A percentile compares a stretch with the other conserved stretches of the same genome.
Evolutionary conservation across 92 coral and sea anemone species (phyloP).

Genomic region (Zoanthus sociatus): DNA sequence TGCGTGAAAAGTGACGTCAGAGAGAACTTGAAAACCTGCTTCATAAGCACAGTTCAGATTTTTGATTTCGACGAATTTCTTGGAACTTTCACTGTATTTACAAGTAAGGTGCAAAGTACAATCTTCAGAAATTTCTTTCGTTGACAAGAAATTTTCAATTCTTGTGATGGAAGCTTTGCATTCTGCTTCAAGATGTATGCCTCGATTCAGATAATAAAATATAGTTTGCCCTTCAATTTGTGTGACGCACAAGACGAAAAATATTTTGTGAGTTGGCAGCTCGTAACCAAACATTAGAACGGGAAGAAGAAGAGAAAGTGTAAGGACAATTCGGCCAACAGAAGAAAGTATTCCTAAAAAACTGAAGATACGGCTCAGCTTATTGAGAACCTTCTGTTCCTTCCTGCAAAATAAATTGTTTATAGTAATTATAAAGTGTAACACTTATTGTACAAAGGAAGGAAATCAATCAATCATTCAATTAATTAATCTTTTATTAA

Average conservation of each 20-base stretch:
- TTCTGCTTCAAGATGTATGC: conserved; percentile 5
- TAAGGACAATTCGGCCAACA: not conserved
- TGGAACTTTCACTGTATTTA: too few species aligned
- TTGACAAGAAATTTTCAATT: not conserved
- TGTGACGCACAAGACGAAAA: not conserved
- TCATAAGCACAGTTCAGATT: not conserved
- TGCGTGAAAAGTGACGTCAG: not conserved
- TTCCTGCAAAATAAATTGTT: too few species aligned
- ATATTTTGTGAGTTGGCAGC: not conserved
- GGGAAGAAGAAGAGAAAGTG: not conserved
- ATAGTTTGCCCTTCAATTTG: not conserved
- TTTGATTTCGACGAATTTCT: not conserved
- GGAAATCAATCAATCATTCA: too few species aligned
- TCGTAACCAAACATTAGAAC: not conserved
- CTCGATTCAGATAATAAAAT: not conserved
- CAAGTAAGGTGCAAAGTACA: not conserved
- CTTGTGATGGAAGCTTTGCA: conserved; percentile 4
- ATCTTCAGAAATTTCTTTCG: not conserved
- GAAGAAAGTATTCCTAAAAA: not conserved
- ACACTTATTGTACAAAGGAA: too few species aligned
- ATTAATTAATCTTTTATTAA: too few species aligned
- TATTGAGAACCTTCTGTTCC: too few species aligned
- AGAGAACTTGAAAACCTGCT: not conserved
- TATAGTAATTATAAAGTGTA: too few species aligned
- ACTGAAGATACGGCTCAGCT: not conserved